A percentile compares a stretch with the other conserved stretches of the same genome.
Conservation (phyloP, 2,113 vertebrate genomes). For the Aptenodytes patagonicus region DNA sequence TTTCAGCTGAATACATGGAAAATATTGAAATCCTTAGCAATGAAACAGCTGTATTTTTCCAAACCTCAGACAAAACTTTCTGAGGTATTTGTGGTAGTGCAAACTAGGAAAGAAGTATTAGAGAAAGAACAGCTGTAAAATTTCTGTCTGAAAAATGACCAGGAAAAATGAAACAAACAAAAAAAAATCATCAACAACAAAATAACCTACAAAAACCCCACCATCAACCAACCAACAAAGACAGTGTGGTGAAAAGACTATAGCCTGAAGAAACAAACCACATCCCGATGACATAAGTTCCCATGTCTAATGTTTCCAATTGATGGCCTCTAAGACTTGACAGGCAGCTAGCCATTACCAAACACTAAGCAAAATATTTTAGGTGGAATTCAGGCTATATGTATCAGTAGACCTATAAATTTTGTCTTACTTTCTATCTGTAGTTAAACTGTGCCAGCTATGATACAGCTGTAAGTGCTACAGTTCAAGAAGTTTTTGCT, state of each 20-base stretch:
- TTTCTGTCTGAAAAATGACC: not conserved
- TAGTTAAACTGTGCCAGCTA: not conserved
- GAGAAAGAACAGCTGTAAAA: not conserved
- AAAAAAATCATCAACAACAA: too few species aligned
- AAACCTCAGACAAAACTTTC: not conserved
- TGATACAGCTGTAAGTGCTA: not conserved
- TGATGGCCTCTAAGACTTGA: not conserved
- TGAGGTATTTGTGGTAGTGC: not conserved
- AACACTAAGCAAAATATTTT: not conserved
- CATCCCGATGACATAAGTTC: not conserved
- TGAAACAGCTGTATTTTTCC: not conserved
- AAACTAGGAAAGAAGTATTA: not conserved
- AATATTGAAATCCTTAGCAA: not conserved
- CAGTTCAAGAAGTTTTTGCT: not conserved
- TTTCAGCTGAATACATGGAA: not conserved
- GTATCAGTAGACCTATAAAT: not conserved
- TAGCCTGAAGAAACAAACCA: not conserved
- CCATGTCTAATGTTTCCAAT: not conserved
- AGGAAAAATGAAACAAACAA: rapidly evolving
- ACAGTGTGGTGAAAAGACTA: not conserved
- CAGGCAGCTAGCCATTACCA: not conserved
- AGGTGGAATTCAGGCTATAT: not conserved
- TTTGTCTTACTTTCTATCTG: not conserved
- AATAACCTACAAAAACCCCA: not conserved
- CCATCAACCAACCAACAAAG: not conserved